Evolutionary conservation across 2,888 invertebrate genomes (phyloP).

Genomic region (Thalpophila matura): DNA sequence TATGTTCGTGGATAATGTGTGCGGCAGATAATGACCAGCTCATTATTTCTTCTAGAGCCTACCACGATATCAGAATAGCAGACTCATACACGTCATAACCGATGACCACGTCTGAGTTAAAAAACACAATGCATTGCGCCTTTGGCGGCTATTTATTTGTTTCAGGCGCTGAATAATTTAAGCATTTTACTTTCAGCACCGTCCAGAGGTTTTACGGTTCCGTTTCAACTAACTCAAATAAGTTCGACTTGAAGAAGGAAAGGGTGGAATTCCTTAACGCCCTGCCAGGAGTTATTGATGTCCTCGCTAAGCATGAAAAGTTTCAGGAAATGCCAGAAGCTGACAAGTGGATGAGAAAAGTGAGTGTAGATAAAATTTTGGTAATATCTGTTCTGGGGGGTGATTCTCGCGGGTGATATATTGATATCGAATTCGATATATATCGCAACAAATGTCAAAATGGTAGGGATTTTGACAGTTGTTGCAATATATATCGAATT

Average conservation of each 20-base stretch:
- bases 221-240: constrained; percentile 3
- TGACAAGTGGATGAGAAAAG: constrained; percentile 64
- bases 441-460: no score
- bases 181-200: constrained; percentile 30
- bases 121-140: not conserved
- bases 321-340: constrained; percentile 59
- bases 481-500: no score
- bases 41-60: no score
- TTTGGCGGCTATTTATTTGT: not conserved
- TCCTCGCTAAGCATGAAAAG: constrained; percentile 51
- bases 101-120: no score
- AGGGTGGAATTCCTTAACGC: constrained; percentile 44
- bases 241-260: constrained; percentile 52
- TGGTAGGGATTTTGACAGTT: no score
- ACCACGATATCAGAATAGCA: no score
- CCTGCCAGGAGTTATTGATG: constrained; percentile 56
- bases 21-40: no score
- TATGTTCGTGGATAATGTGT: no score
- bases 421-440: no score
- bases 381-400: no score
- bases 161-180: constrained; percentile 1
- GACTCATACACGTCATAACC: no score
- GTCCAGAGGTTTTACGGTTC: constrained; percentile 16
- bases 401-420: no score
- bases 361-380: constrained; percentile 11